These are phyloP conservation scores for Grus americana DNA, from an alignment of 2,113 vertebrate genomes.

Conservation along the genomic window DNA sequence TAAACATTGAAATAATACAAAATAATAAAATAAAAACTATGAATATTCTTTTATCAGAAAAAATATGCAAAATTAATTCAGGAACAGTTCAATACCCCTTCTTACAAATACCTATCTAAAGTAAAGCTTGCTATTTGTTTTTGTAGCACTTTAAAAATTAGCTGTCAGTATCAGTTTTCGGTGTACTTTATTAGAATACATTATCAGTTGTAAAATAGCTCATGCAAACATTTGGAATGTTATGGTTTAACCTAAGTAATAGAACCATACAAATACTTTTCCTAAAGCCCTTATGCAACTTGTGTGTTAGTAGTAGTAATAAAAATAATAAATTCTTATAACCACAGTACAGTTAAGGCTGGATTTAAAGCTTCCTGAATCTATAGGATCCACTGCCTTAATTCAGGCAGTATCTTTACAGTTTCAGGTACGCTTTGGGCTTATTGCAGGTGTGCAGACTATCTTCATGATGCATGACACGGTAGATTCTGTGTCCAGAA, in stretches of 20 bases:
- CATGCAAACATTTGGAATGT: background rate
- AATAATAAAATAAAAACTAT: background rate
- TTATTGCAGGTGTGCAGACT: background rate
- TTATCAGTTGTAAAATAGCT: background rate
- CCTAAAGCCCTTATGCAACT: background rate
- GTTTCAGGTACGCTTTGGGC: background rate
- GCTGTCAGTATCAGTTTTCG: background rate
- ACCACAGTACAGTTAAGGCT: background rate
- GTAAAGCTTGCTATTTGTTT: background rate
- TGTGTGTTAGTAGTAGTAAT: background rate
- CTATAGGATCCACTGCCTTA: background rate
- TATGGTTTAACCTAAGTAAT: background rate
- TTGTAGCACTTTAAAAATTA: background rate
- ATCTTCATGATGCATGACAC: fast-evolving
- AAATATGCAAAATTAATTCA: background rate
- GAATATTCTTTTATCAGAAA: background rate
- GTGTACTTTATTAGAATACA: background rate
- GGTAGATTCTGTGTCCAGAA: background rate
- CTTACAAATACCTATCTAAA: background rate
- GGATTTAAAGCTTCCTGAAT: background rate
- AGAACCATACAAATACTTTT: background rate
- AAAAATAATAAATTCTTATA: background rate
- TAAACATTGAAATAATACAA: background rate
- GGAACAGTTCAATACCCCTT: background rate
- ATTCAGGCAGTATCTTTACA: background rate